Base-by-base conservation (phyloP, 1,140 invertebrate species). In the Hestina assimilis region DNA sequence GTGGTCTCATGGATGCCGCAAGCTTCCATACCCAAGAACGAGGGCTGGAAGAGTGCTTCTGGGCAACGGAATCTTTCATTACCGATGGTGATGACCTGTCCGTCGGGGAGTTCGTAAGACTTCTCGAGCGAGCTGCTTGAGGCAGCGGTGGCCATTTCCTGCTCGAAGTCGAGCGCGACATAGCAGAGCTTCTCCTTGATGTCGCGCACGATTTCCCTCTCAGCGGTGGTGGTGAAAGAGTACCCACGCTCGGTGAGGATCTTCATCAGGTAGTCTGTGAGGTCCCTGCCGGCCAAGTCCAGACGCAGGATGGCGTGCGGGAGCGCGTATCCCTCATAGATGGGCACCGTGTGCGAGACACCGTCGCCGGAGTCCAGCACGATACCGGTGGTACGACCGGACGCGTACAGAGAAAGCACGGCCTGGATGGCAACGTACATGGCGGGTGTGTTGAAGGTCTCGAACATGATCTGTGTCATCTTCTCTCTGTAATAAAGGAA, bases 11-110 rank as follows among this genome's bases (percentile, higher is more conserved):
- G 94, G 76, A 96, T 95, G 63, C 94, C 94, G 73, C 91, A 92
- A 43, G 94, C 92, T 90, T 95, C 94, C 94, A 96, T 95, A 72
- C 95, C 95, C 89, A 96, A 85, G 92, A 96, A 96, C 33, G 94
- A 95, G 61, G 96, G 95, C 81, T 96, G 95, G 93, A 97, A 97
- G 71, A 97, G 90, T 60, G 96, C 95, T 89, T 97, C 96, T 26
- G 96, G 96, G 85, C 95, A 97, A 87, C 96, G 93, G 95, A 98
- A 97, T 66, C 96, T 90, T 88, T 98, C 96, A 90, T 97, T 97
- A 59, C 96, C 96, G 79, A 98, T 97, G 80, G 96, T 97, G 89
- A 97, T 96, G 66, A 97, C 95, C 89, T 96, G 95, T 70, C 94
- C 95, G 89, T 96, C 95, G 79, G 94, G 95, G 65, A 96, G 91